A percentile compares a stretch with the other conserved stretches of the same genome.
Evolutionary conservation across 2,888 invertebrate genomes (phyloP).

Genomic region (Luperina testacea): DNA sequence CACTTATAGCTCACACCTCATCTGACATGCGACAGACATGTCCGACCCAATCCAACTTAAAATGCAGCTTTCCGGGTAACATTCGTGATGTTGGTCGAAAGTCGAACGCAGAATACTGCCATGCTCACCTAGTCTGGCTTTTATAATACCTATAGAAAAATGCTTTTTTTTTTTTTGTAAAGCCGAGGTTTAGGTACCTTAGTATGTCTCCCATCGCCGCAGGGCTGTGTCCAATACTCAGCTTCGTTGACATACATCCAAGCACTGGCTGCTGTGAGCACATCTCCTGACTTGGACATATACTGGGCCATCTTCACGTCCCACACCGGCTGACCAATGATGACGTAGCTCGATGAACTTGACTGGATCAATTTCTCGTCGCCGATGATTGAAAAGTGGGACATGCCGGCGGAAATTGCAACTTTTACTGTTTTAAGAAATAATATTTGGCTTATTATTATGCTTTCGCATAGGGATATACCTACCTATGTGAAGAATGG

Average conservation of each 20-base stretch:
- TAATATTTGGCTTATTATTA: background rate
- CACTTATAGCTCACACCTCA: background rate
- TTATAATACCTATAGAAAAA: background rate
- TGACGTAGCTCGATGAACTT: slow-evolving; percentile 85
- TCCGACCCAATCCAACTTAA: background rate
- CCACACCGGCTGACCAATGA: slow-evolving; percentile 91
- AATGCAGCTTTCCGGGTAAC: background rate
- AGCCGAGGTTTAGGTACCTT: slow-evolving; percentile 72
- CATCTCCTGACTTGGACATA: slow-evolving; percentile 90
- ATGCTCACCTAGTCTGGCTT: background rate
- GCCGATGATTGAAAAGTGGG: slow-evolving; percentile 90
- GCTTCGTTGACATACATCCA: slow-evolving; percentile 91
- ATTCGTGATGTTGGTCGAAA: background rate
- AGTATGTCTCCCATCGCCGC: slow-evolving; percentile 89
- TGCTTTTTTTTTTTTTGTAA: background rate
- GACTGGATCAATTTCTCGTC: slow-evolving; percentile 85
- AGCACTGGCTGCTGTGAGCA: slow-evolving; percentile 90
- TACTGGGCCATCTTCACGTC: slow-evolving; percentile 88
- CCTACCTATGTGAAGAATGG: background rate
- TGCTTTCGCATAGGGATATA: background rate
- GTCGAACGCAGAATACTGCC: background rate
- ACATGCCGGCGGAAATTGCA: slow-evolving; percentile 91
- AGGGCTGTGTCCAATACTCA: slow-evolving; percentile 90
- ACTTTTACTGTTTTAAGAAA: slow-evolving; percentile 88
- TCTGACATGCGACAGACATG: background rate